phyloP scores from a whole-genome alignment of 1,140 invertebrate genomes.

The Tetramorium alpestre region DNA sequence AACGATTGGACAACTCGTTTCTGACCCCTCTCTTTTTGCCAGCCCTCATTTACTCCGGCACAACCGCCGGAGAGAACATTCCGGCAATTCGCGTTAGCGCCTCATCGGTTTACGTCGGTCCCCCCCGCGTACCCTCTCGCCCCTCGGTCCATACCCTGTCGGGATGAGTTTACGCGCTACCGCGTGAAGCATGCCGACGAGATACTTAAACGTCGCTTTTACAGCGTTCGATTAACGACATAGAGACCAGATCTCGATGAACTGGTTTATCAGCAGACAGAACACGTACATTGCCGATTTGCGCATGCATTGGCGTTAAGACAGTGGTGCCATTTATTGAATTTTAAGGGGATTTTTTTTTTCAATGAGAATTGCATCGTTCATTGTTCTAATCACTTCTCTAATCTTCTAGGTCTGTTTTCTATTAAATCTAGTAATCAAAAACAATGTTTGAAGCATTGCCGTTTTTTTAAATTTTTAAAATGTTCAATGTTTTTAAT shows the following conservation, averaged over 20 bases:
- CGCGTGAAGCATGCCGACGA: slow-evolving; percentile 25
- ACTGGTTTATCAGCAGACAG: not conserved
- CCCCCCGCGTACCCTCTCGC: not conserved
- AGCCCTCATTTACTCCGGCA: slow-evolving; percentile 47
- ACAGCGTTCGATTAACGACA: slow-evolving; percentile 41
- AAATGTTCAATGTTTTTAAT: not conserved
- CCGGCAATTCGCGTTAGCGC: slow-evolving; percentile 60
- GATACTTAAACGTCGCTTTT: slow-evolving; percentile 52
- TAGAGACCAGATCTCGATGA: not conserved
- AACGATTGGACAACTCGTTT: slow-evolving; percentile 35
- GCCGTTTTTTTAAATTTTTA: not conserved
- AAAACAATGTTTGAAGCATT: not conserved
- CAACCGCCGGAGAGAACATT: slow-evolving; percentile 19
- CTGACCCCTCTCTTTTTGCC: slow-evolving; percentile 19
- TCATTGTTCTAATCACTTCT: not conserved
- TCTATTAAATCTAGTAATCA: not conserved
- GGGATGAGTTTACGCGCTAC: slow-evolving; percentile 29
- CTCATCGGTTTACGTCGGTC: slow-evolving; percentile 40
- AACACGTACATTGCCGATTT: not conserved
- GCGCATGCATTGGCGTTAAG: not conserved
- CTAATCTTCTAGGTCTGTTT: not conserved
- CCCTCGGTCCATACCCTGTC: not conserved
- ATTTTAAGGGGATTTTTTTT: slow-evolving; percentile 6
- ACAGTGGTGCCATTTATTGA: not conserved
- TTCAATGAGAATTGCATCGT: not conserved